Evolutionary conservation across 2,888 invertebrate genomes (phyloP), one percentile per base, ranked within the genome.

Genomic region (Caprella mutica): DNA sequence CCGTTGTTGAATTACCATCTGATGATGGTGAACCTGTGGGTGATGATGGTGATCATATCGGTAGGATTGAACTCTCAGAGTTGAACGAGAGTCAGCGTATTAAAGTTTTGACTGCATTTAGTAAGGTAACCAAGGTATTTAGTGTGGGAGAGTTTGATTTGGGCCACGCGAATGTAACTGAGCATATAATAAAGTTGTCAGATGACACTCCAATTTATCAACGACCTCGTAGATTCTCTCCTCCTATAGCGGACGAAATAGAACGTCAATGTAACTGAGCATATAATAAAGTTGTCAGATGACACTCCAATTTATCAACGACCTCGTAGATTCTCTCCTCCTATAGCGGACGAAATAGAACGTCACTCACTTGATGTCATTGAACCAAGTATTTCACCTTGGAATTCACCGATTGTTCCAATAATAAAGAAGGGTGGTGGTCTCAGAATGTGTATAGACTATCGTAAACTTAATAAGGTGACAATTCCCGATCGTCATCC

Each of bases 161-260:
- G 6, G 51, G 33, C 3, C 30, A 14, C 17, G 51, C 51, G 3
- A n/a, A 17, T 17, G 30, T 51, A 14, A 21, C 30, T 9, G n/a
- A 29, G 12, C 35, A 33, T 27, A 1, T 9, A 6, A 51, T 51
- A 3, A 29, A 19, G 23, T 19, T 51, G 14, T n/a, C 33, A 3
- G 30, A 51, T 21, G 30, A 30, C 2, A 51, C 29, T n/a, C 30
- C 29, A n/a, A 30, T 51, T 51, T 30, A 30, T 33, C 51, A 51
- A 6, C 29, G 51, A 12, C 51, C 51, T 12, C 9, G 51, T 9
- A 29, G 51, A 2, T 51, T 51, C 12, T 19, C 51, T 3, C 6
- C 6, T n/a, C 51, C 51, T 29, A 21, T 51, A n/a, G 2, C 30
- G 27, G 51, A 51, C 4, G 9, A 51, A 5, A 29, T 51, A 30